These are phyloP conservation scores for Athripsodes cinereus DNA, from an alignment of 2,888 invertebrate species.

Conservation along the genomic window DNA sequence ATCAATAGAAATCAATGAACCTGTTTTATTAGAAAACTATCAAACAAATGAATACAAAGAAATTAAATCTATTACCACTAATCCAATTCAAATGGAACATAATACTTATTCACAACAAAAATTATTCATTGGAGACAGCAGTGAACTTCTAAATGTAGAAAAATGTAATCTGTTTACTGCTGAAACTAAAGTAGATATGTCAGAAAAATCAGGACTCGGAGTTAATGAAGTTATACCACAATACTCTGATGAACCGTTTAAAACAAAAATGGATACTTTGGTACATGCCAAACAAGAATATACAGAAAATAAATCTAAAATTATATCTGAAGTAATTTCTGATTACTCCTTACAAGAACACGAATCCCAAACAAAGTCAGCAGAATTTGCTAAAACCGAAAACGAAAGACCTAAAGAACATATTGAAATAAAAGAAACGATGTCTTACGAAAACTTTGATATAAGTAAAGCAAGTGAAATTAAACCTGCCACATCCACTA, in stretches of 20 bases:
- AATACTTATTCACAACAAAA: slow-evolving; percentile 32
- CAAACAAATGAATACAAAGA: not conserved
- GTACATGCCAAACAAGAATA: slow-evolving; percentile 18
- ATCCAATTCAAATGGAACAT: slow-evolving; percentile 22
- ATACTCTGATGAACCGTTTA: slow-evolving; percentile 12
- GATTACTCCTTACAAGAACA: slow-evolving; percentile 17
- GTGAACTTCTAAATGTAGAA: slow-evolving; percentile 17
- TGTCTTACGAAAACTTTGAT: not conserved
- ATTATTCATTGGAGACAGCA: slow-evolving; percentile 28
- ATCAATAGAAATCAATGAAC: slow-evolving; percentile 10
- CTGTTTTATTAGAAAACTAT: not conserved
- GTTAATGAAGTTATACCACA: slow-evolving; percentile 31
- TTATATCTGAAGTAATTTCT: slow-evolving; percentile 17
- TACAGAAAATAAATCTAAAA: slow-evolving; percentile 17
- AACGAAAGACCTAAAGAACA: slow-evolving; percentile 18
- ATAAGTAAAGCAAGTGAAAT: not conserved
- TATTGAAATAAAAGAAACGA: slow-evolving; percentile 10
- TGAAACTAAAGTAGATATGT: slow-evolving; percentile 28
- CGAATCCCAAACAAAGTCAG: slow-evolving; percentile 3
- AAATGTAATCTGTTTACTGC: slow-evolving; percentile 29
- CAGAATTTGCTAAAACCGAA: slow-evolving; percentile 15
- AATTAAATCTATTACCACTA: not conserved
- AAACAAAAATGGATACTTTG: slow-evolving; percentile 4
- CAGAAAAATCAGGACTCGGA: slow-evolving; percentile 34
- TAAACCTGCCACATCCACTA: not conserved